Conservation (phyloP, 2,797 vertebrate genomes). For the Silurus aristotelis region DNA sequence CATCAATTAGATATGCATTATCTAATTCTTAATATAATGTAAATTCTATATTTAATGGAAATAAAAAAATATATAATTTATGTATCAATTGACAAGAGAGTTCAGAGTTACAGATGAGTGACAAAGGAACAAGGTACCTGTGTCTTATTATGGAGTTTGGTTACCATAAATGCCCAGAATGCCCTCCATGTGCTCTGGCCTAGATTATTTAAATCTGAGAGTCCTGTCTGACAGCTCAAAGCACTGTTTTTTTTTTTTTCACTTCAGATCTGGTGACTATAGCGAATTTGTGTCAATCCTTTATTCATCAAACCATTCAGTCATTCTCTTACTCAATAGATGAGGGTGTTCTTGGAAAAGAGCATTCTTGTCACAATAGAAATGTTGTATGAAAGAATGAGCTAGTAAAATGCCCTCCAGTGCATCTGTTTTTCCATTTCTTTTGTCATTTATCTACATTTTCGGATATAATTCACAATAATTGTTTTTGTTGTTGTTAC, state of each 20-base stretch:
- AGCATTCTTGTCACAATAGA: background rate
- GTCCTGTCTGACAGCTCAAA: background rate
- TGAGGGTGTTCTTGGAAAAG: background rate
- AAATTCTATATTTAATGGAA: background rate
- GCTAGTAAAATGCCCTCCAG: background rate
- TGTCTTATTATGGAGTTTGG: background rate
- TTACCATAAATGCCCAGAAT: background rate
- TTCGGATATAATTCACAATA: background rate
- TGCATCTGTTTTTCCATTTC: background rate
- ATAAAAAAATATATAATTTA: background rate
- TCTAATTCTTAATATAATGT: background rate
- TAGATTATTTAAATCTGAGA: background rate
- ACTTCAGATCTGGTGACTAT: background rate
- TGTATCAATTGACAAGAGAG: background rate
- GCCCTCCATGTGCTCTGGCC: background rate
- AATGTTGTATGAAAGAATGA: background rate
- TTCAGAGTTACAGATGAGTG: background rate
- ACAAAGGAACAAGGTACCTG: background rate
- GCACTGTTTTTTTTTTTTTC: background rate
- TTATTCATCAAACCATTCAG: background rate
- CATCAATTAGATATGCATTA: constrained; percentile 3
- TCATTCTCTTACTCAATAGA: background rate
- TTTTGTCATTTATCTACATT: background rate
- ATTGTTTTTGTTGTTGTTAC: background rate
- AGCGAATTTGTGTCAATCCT: background rate